Base-by-base conservation (phyloP, 35 echinoderm and acorn worm genomes). In the Lytechinus variegatus region DNA sequence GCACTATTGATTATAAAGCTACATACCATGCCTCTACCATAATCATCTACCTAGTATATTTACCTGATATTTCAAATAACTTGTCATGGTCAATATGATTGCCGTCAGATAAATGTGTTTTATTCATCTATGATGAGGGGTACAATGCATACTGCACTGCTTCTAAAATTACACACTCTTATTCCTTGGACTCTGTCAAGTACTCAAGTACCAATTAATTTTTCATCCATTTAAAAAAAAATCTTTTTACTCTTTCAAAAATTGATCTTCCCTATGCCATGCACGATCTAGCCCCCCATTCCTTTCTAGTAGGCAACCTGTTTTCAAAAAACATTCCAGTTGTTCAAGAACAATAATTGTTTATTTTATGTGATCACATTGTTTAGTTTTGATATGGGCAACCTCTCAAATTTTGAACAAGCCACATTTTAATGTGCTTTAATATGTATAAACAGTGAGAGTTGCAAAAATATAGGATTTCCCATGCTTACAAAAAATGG, bases 151-250 rank as follows among this genome's bases (percentile, higher is more conserved):
- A 90, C 28, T 90, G 88, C 88, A 90, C 52, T 90, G 88, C 88
- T 54, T 14, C 92, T 93, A 93, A 6, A 54, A 93, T 54, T 93
- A 93, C 92, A 93, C 92, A 93, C 92, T 55, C 92, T 93, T 57
- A 57, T n/a, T 27, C 6, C 9, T 55, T 11, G 92, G 55, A 33
- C 53, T 93, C 4, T 44, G 33, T 53, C 24, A 57, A 93, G 53
- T 54, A 53, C 52, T 28, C 28, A 56, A 93, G 92, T 54, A 93
- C 92, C 92, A 93, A 93, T 93, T 10, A 93, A 57, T 93, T 51
- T 52, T 90, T 21, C 54, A 93, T 93, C 55, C 55, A 28, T 52
- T 12, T 90, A n/a, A n/a, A n/a, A n/a, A n/a, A 51, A 9, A 11
- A 9, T 52, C 14, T 9, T 12, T 90, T 90, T 52, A 14, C 52